A percentile compares a stretch with the other conserved stretches of the same genome.
Evolutionary conservation across 1,140 invertebrate genomes (phyloP).

Genomic region (Pygmarrhopalites habei): DNA sequence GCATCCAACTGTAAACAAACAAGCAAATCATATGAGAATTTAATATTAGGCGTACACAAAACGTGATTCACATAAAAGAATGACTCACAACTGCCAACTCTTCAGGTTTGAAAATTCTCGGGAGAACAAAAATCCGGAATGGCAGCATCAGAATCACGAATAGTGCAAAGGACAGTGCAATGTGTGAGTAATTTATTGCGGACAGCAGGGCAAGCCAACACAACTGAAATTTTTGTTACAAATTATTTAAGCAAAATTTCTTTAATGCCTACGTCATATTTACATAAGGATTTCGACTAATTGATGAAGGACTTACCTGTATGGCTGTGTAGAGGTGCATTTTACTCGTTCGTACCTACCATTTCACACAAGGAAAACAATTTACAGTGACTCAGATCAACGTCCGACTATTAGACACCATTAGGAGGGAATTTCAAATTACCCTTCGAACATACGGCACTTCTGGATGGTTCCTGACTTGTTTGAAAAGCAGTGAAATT

Average conservation of each 20-base stretch:
- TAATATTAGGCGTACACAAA: no score
- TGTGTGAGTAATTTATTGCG: slow-evolving; percentile 77
- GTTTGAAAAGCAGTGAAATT: slow-evolving; percentile 78
- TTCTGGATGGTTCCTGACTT: slow-evolving; percentile 85
- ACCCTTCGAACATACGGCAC: slow-evolving; percentile 66
- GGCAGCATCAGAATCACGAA: slow-evolving; percentile 89
- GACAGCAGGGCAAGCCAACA: slow-evolving; percentile 68
- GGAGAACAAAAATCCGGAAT: slow-evolving; percentile 61
- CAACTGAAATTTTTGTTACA: no score
- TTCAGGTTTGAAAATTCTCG: slow-evolving; percentile 62
- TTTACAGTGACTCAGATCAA: background rate
- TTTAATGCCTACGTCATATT: no score
- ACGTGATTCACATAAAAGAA: no score
- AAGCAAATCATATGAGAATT: no score
- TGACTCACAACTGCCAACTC: slow-evolving; percentile 72
- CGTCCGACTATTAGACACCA: background rate
- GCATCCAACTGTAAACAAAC: no score
- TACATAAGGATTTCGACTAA: no score
- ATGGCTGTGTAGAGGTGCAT: slow-evolving; percentile 87
- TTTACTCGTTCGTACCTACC: slow-evolving; percentile 75
- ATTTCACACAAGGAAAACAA: slow-evolving; percentile 30
- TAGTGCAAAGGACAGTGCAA: slow-evolving; percentile 84
- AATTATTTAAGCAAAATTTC: no score
- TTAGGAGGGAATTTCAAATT: slow-evolving; percentile 38
- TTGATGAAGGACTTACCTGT: no score